Evolutionary conservation across 2,888 invertebrate genomes (phyloP).

Genomic region (Chloroclysta siterata): DNA sequence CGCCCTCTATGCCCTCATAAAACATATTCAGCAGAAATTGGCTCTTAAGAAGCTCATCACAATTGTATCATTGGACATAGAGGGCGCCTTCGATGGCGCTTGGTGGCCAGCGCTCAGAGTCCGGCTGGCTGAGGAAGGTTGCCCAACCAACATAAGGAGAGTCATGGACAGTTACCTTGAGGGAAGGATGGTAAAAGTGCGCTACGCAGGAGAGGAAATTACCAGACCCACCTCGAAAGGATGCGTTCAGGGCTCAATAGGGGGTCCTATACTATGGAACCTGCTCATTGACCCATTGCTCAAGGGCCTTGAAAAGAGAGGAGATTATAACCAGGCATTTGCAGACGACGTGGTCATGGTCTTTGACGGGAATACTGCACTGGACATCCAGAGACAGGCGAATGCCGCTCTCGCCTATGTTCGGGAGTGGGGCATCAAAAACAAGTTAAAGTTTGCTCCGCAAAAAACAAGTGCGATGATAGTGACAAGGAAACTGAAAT

Average conservation of each 20-base stretch:
- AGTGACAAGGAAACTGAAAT: constrained; percentile 2
- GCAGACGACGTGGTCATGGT: constrained; percentile 27
- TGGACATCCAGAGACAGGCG: constrained; percentile 17
- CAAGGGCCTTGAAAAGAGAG: not conserved
- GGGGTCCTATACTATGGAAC: constrained; percentile 32
- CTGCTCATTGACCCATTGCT: constrained; percentile 33
- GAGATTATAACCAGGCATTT: constrained; percentile 10
- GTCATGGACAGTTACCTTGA: constrained; percentile 25
- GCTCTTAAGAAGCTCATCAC: constrained; percentile 3
- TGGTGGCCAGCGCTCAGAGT: constrained; percentile 19
- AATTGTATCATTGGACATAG: constrained; percentile 6
- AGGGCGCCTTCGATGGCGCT: not conserved
- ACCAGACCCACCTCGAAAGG: not conserved
- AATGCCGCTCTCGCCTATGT: constrained; percentile 35
- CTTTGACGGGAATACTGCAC: constrained; percentile 25
- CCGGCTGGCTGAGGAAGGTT: constrained; percentile 19
- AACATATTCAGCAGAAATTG: constrained; percentile 3
- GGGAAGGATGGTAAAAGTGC: constrained; percentile 22
- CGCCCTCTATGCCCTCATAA: constrained; percentile 4
- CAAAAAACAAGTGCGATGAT: not conserved
- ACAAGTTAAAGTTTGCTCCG: constrained; percentile 9
- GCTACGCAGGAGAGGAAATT: constrained; percentile 28
- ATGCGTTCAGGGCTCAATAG: constrained; percentile 12
- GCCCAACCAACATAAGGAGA: constrained; percentile 12
- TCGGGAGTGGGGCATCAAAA: constrained; percentile 14